Evolutionary conservation across 2,888 invertebrate genomes (phyloP).

Genomic region (Epinotia brunnichana): DNA sequence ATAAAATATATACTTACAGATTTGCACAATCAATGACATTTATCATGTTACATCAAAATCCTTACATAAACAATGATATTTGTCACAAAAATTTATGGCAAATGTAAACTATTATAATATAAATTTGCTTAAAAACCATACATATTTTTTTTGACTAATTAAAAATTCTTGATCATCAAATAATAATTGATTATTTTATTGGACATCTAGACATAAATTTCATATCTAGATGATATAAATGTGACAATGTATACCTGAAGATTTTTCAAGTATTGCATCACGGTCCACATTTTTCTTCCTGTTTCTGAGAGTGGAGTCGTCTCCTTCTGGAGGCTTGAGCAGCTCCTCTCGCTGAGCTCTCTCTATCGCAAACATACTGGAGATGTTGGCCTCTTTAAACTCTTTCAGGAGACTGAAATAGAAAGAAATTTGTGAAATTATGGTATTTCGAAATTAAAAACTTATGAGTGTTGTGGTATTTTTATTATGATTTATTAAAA

Average conservation of each 20-base stretch:
- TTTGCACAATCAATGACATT: too few species aligned
- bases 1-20: too few species aligned
- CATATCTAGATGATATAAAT: background rate
- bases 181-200: background rate
- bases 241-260: conserved; percentile 76
- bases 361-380: conserved; percentile 90
- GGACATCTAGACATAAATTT: background rate
- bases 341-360: conserved; percentile 89
- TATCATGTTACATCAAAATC: too few species aligned
- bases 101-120: too few species aligned
- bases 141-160: too few species aligned
- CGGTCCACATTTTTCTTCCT: conserved; percentile 87
- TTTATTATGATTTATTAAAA: too few species aligned
- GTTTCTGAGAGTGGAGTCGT: conserved; percentile 82
- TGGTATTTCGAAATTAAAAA: background rate
- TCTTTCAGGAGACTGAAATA: conserved; percentile 86
- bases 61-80: too few species aligned
- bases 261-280: conserved; percentile 87
- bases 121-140: too few species aligned
- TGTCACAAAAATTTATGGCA: too few species aligned
- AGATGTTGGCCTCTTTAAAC: conserved; percentile 91
- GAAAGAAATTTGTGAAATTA: background rate
- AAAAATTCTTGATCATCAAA: background rate
- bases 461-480: too few species aligned
- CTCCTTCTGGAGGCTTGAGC: conserved; percentile 77